These are phyloP conservation scores for Typhlichthys subterraneus DNA, from an alignment of 2,797 vertebrate species.

Conservation along the genomic window DNA sequence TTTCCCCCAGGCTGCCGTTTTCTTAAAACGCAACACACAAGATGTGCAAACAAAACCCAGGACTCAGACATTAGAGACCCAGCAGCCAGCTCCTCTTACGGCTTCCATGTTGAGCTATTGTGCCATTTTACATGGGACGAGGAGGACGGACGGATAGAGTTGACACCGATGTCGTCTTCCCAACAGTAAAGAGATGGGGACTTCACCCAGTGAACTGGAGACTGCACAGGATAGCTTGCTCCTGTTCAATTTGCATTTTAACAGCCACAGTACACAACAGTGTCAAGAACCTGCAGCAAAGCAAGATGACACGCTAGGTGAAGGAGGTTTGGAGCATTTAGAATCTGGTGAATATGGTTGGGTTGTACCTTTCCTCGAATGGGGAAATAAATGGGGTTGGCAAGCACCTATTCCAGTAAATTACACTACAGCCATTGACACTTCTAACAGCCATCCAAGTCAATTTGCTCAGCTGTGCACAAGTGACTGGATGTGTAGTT, in stretches of 20 bases:
- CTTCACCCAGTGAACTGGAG: conserved; percentile 64
- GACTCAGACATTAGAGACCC: too few species aligned
- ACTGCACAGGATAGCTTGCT: conserved; percentile 67
- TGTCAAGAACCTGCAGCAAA: conserved; percentile 57
- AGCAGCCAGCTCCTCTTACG: too few species aligned
- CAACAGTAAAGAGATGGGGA: conserved; percentile 57
- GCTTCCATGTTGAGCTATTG: conserved; percentile 18
- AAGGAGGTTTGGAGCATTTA: conserved; percentile 5
- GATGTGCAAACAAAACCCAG: too few species aligned
- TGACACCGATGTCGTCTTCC: conserved; percentile 60
- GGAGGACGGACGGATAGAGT: conserved; percentile 61
- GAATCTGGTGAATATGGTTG: conserved; percentile 6
- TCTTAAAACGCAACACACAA: too few species aligned
- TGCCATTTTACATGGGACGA: conserved; percentile 46
- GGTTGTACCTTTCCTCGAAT: neutral
- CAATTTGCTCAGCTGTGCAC: neutral
- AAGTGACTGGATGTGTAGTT: neutral
- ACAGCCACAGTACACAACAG: conserved; percentile 68
- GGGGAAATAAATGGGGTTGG: too few species aligned
- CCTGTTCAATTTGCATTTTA: conserved; percentile 74
- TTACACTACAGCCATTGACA: too few species aligned
- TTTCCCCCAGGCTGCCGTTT: too few species aligned
- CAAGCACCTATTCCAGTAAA: too few species aligned
- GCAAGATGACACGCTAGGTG: conserved; percentile 45
- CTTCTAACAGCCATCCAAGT: too few species aligned